These are phyloP conservation scores for Drosophila lowei DNA, from an alignment of 1,140 invertebrate species.

Conservation along the genomic window DNA sequence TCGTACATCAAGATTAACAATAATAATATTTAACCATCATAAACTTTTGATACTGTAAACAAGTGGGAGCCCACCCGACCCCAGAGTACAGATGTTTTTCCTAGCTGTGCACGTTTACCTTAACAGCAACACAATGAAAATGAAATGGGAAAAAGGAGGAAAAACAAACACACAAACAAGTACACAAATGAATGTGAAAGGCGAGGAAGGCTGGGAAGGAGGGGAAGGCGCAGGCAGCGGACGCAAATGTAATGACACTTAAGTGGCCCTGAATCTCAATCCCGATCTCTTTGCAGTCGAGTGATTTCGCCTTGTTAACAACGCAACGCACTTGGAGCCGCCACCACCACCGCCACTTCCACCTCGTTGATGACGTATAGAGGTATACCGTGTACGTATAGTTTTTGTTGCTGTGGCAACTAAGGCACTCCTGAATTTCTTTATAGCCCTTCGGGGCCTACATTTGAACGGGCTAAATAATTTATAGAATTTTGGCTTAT, in stretches of 20 bases:
- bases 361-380: slow-evolving; percentile 42
- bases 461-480: slow-evolving; percentile 14
- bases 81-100: slow-evolving; percentile 10
- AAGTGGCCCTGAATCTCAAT: slow-evolving; percentile 71
- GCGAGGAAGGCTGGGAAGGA: slow-evolving; percentile 8
- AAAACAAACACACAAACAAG: slow-evolving; percentile 27
- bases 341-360: neutral
- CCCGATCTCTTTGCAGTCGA: slow-evolving; percentile 69
- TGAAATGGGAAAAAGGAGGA: slow-evolving; percentile 14
- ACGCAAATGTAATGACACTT: slow-evolving; percentile 56
- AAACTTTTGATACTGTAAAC: slow-evolving; percentile 26
- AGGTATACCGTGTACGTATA: neutral
- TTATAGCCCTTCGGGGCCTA: slow-evolving; percentile 26
- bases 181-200: slow-evolving; percentile 46
- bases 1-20: slow-evolving; percentile 9
- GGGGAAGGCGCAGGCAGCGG: neutral
- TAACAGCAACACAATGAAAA: slow-evolving; percentile 34
- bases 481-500: slow-evolving; percentile 28
- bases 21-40: slow-evolving; percentile 30
- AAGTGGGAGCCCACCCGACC: neutral
- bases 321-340: slow-evolving; percentile 3
- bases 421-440: slow-evolving; percentile 10
- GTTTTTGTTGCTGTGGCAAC: slow-evolving; percentile 11
- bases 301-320: slow-evolving; percentile 57
- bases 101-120: slow-evolving; percentile 36